Conservation (phyloP, 2,888 invertebrate genomes). For the Thymelicus lineola region DNA sequence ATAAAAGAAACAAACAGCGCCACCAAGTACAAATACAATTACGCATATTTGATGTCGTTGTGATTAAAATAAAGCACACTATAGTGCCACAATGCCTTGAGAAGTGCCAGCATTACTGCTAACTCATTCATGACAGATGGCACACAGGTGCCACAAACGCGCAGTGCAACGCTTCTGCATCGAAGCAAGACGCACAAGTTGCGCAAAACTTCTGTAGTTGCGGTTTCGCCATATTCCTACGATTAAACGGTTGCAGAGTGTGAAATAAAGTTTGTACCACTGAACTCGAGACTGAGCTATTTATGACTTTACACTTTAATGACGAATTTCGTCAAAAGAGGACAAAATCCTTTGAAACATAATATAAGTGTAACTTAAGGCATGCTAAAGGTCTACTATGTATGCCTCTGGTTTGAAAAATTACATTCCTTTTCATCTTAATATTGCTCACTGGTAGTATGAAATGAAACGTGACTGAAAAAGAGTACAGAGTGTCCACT, state of each 20-base stretch:
- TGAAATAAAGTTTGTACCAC: slow-evolving; percentile 7
- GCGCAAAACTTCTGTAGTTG: slow-evolving; percentile 16
- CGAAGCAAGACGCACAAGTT: neutral
- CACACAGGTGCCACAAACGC: slow-evolving; percentile 8
- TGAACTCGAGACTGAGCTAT: slow-evolving; percentile 11
- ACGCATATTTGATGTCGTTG: neutral
- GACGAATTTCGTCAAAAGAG: too few relatives aligned
- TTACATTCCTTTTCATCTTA: too few relatives aligned
- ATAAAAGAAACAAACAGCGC: too few relatives aligned
- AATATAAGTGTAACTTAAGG: too few relatives aligned
- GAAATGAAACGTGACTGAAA: too few relatives aligned
- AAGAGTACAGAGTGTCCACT: too few relatives aligned
- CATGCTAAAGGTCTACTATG: too few relatives aligned
- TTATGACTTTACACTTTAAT: neutral
- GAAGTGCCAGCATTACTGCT: neutral
- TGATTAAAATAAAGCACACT: neutral
- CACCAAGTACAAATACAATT: too few relatives aligned
- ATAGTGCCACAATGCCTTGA: neutral
- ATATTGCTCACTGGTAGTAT: too few relatives aligned
- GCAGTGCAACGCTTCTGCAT: neutral
- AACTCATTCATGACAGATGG: slow-evolving; percentile 3
- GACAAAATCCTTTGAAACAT: too few relatives aligned
- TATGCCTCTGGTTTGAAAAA: too few relatives aligned
- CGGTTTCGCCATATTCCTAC: slow-evolving; percentile 14
- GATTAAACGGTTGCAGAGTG: slow-evolving; percentile 11